Base-by-base conservation (phyloP, 92 coral and sea anemone genomes). In the Zoanthus solanderi region DNA sequence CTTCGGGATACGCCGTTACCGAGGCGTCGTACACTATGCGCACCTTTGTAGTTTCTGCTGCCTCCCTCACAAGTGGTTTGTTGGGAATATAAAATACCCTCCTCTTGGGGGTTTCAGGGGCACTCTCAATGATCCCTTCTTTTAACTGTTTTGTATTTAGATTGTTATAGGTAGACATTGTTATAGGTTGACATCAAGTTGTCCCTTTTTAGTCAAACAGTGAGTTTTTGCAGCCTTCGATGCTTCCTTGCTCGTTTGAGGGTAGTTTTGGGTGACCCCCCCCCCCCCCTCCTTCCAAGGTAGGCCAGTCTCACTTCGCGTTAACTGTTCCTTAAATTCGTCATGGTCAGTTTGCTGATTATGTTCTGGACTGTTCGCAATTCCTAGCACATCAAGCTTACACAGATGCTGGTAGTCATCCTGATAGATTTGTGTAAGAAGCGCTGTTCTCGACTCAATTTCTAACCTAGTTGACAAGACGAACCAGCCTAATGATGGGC, bases 201-300 rank as follows among this genome's bases (percentile, higher is more conserved):
- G 42, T 37, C 4, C 42, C 42, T 2, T 37, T 37, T 37, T 37
- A 2, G 42, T 37, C 42, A 37, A 37, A 37, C 42, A 37, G 4
- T 37, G 75, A 71, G 75, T 45, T 18, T 71, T 71, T 71, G 75
- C 75, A 71, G 75, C 31, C 75, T 71, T 44, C 47, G 75, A 13
- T 71, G 42, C 46, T 71, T 17, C 46, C 75, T 28, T 71, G 48
- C 28, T 30, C 75, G 45, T 71, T 71, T 1, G 75, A 71, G 75
- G 75, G 75, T 54, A 54, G 60, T 8, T 54, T 54, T 54, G 60
- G 60, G 12, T 15, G 12, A 54, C 60, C 4, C 60, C 60, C 11
- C 15, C 23, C 23, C 23, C 23, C 23, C 23, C 23, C 23, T 23
- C 23, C 60, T 54, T 54, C 12, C 15, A 54, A 54, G 60, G 60